A percentile compares a stretch with the other conserved stretches of the same genome.
phyloP scores from a whole-genome alignment of 92 coral and sea anemone species.

The Micromussa lordhowensis region DNA sequence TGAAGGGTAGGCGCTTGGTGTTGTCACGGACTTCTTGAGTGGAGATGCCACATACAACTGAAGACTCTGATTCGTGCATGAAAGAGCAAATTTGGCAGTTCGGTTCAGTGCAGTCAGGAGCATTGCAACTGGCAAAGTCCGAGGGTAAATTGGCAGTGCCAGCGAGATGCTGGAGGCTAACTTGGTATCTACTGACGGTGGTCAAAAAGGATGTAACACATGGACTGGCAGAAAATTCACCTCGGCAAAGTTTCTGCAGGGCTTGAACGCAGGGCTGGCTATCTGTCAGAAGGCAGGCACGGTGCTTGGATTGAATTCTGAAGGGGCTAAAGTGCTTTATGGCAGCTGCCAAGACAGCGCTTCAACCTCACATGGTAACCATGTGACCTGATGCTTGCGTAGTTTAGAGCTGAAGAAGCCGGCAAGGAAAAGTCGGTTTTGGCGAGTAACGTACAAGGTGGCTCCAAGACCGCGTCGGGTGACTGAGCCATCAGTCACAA shows the following conservation, averaged over 20 bases:
- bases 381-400: slow-evolving; percentile 19
- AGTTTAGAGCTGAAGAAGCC: slow-evolving; percentile 40
- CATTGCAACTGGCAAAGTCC: no score
- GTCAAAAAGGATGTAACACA: slow-evolving; percentile 43
- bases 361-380: no score
- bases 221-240: slow-evolving; percentile 39
- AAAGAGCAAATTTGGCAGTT: no score
- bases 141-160: slow-evolving; percentile 15
- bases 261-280: slow-evolving; percentile 33
- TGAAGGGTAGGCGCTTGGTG: no score
- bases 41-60: no score
- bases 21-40: no score
- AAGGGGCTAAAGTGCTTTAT: no score
- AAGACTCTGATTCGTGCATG: no score
- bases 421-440: slow-evolving; percentile 15
- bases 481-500: not conserved
- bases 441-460: slow-evolving; percentile 37
- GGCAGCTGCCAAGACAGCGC: no score
- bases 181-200: no score
- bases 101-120: no score
- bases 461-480: slow-evolving; percentile 30
- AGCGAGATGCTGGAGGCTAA: not conserved
- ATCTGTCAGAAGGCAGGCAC: not conserved
- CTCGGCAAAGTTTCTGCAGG: not conserved
- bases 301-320: no score